Evolutionary conservation across 2,113 vertebrate species (phyloP).

Genomic region (Motacilla alba): DNA sequence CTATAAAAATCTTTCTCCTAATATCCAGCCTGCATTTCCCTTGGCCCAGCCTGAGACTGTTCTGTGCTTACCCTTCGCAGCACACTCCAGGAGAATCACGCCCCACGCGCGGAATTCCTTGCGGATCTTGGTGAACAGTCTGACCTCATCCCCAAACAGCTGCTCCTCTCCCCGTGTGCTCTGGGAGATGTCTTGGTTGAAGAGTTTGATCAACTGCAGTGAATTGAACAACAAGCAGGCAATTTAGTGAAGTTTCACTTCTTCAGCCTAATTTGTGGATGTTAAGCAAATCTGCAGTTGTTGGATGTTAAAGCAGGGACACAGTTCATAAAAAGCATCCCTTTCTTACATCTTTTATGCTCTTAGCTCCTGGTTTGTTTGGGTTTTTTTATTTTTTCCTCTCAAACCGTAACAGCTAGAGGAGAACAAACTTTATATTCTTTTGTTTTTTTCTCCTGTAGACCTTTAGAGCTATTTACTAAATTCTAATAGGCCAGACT

Average conservation of each 20-base stretch:
- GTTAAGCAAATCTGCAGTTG: background rate
- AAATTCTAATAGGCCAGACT: background rate
- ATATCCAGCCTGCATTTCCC: background rate
- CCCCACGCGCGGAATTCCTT: constrained; percentile 74
- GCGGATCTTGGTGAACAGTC: constrained; percentile 76
- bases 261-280: background rate
- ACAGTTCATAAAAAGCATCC: background rate
- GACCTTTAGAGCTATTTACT: background rate
- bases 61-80: constrained; percentile 64
- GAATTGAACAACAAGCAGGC: background rate
- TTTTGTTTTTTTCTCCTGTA: background rate
- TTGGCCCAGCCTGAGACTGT: background rate
- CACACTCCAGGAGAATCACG: background rate
- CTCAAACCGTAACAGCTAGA: background rate
- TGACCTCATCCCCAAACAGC: background rate
- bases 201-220: constrained; percentile 79
- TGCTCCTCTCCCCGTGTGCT: constrained; percentile 77
- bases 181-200: constrained; percentile 71
- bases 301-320: background rate
- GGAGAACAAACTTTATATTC: background rate
- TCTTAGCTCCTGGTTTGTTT: background rate
- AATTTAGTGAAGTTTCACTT: background rate
- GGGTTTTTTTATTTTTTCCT: too few species aligned
- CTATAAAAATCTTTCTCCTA: background rate
- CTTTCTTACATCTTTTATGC: background rate